phyloP scores from a whole-genome alignment of 2,113 vertebrate species.

The Rhinichthys klamathensis region DNA sequence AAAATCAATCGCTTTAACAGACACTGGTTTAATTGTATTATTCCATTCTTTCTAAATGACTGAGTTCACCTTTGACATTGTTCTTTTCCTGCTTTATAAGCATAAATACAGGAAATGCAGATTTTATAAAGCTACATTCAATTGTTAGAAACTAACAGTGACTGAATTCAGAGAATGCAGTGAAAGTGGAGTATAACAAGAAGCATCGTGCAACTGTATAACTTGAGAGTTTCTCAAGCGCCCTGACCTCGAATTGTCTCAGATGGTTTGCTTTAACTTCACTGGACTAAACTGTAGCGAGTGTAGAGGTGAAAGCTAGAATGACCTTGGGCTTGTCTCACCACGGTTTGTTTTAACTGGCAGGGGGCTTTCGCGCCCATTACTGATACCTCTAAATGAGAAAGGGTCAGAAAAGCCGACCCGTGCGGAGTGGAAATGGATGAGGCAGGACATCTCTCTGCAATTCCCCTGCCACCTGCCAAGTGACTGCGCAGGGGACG shows the following conservation, averaged over 20 bases:
- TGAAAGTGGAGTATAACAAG: neutral
- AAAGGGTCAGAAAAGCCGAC: constrained; percentile 68
- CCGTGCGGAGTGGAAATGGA: constrained; percentile 75
- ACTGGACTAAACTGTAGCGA: constrained; percentile 54
- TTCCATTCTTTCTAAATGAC: neutral
- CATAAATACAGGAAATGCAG: neutral
- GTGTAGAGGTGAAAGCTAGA: constrained; percentile 61
- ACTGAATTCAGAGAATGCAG: constrained; percentile 1
- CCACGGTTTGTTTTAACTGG: constrained; percentile 61
- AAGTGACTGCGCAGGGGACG: constrained; percentile 48
- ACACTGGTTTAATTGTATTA: neutral
- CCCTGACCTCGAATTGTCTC: constrained; percentile 53
- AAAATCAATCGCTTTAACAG: neutral
- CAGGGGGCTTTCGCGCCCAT: constrained; percentile 67
- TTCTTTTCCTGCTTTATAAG: neutral
- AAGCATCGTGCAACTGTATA: constrained; percentile 14
- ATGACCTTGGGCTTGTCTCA: constrained; percentile 63
- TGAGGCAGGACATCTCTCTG: constrained; percentile 68
- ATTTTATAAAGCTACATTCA: neutral
- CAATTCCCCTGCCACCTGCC: constrained; percentile 72
- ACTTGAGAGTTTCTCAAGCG: constrained; percentile 38
- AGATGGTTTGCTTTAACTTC: constrained; percentile 56
- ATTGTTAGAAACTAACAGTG: neutral
- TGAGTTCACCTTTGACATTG: neutral
- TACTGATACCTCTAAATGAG: constrained; percentile 78